Percentiles rank a stretch among this genome's conserved stretches.
phyloP scores from a whole-genome alignment of 2,888 invertebrate species.

The Drosophila diplacantha region DNA sequence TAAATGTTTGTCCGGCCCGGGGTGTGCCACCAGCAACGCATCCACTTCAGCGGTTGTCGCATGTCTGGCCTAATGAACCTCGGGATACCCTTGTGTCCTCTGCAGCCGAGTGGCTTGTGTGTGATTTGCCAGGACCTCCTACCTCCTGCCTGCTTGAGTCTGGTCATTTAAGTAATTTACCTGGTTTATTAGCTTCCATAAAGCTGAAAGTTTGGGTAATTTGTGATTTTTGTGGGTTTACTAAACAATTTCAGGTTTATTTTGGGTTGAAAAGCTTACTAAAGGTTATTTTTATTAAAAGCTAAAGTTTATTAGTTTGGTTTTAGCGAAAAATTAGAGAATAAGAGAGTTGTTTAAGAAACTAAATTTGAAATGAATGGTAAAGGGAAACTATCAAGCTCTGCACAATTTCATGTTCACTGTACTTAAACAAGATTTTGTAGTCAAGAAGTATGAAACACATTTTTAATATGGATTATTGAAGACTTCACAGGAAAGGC shows the following conservation, averaged over 20 bases:
- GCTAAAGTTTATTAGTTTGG: not conserved
- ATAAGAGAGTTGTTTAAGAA: too few species aligned
- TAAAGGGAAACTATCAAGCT: too few species aligned
- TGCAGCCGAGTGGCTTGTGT: conserved; percentile 5
- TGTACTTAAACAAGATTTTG: not conserved
- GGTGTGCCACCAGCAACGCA: conserved; percentile 14
- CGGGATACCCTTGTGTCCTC: conserved; percentile 9
- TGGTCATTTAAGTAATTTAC: conserved; percentile 26
- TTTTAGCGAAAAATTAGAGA: too few species aligned
- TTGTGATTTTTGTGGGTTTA: conserved; percentile 5
- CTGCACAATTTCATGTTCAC: too few species aligned
- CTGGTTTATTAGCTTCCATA: conserved; percentile 16
- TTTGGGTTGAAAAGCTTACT: not conserved
- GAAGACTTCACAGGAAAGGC: not conserved
- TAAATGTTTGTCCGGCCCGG: conserved; percentile 36
- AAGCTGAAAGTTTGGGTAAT: not conserved
- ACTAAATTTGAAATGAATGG: too few species aligned
- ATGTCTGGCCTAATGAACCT: conserved; percentile 39
- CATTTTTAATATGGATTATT: not conserved
- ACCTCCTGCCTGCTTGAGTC: not conserved
- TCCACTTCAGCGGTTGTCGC: conserved; percentile 32
- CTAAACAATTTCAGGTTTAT: too few species aligned
- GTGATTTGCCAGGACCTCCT: conserved; percentile 9
- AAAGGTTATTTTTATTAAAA: not conserved
- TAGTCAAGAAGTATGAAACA: not conserved